Conservation (phyloP, 2,113 vertebrate species). For the Boulengeromyrus knoepffleri region DNA sequence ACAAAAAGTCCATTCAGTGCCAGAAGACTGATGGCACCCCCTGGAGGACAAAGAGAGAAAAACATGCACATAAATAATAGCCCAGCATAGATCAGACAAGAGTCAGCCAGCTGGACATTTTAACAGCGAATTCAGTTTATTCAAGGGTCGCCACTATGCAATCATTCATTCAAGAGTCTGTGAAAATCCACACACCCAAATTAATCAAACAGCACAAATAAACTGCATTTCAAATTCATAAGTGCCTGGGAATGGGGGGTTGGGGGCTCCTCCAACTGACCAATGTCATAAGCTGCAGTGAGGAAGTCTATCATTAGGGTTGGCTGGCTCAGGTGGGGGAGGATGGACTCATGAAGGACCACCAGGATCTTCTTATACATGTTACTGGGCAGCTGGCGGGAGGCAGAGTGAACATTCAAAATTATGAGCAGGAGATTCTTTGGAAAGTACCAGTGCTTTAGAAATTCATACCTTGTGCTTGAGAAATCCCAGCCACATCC, state of each 20-base stretch:
- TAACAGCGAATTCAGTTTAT: not conserved
- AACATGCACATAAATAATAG: not conserved
- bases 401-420: not conserved
- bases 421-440: not conserved
- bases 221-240: not conserved
- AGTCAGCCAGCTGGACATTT: not conserved
- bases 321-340: conserved; percentile 86
- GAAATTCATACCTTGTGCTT: conserved; percentile 74
- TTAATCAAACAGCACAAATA: not conserved
- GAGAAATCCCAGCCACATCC: conserved; percentile 85
- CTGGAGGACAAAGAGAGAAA: conserved; percentile 50
- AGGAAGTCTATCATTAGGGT: conserved; percentile 90
- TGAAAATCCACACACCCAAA: not conserved
- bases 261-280: conserved; percentile 52
- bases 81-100: not conserved
- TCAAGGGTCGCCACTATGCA: not conserved
- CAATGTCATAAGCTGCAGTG: conserved; percentile 80
- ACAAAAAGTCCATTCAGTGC: conserved; percentile 90
- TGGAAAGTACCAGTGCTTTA: not conserved
- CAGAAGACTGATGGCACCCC: conserved; percentile 87
- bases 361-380: conserved; percentile 89
- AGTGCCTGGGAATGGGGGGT: not conserved
- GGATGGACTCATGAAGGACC: conserved; percentile 78
- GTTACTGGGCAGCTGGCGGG: conserved; percentile 67
- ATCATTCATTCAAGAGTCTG: not conserved